Percentiles rank a stretch among this genome's conserved stretches.
Evolutionary conservation across 1,140 invertebrate genomes (phyloP).

Genomic region (Ladona fulva): DNA sequence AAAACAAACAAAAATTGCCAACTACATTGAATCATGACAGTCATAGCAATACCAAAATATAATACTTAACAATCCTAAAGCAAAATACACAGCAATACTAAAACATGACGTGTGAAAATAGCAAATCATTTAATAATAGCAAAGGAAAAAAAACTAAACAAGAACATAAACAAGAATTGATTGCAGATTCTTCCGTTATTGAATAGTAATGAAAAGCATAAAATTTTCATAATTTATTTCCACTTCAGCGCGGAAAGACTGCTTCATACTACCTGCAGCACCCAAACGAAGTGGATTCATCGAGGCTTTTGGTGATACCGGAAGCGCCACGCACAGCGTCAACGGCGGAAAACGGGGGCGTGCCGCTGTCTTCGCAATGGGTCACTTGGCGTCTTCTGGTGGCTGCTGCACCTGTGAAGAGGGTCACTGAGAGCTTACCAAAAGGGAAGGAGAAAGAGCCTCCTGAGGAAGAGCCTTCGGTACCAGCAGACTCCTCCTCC

Average conservation of each 20-base stretch:
- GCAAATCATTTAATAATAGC: no score
- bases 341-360: constrained; percentile 54
- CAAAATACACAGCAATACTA: no score
- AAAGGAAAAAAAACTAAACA: no score
- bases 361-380: neutral
- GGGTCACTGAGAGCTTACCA: neutral
- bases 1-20: no score
- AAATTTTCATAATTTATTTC: constrained; percentile 14
- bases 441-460: neutral
- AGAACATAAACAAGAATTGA: no score
- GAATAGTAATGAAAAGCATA: no score
- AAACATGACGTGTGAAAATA: no score
- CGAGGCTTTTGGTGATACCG: constrained; percentile 56
- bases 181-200: no score
- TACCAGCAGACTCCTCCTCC: neutral
- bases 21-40: no score
- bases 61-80: no score
- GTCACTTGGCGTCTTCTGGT: constrained; percentile 45
- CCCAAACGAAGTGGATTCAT: constrained; percentile 60
- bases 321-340: constrained; percentile 65
- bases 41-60: no score
- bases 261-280: constrained; percentile 68
- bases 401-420: constrained; percentile 36
- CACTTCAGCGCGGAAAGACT: constrained; percentile 67
- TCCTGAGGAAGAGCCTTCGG: neutral